These are phyloP conservation scores for Numida meleagris DNA, from an alignment of 2,113 vertebrate species.

Conservation along the genomic window DNA sequence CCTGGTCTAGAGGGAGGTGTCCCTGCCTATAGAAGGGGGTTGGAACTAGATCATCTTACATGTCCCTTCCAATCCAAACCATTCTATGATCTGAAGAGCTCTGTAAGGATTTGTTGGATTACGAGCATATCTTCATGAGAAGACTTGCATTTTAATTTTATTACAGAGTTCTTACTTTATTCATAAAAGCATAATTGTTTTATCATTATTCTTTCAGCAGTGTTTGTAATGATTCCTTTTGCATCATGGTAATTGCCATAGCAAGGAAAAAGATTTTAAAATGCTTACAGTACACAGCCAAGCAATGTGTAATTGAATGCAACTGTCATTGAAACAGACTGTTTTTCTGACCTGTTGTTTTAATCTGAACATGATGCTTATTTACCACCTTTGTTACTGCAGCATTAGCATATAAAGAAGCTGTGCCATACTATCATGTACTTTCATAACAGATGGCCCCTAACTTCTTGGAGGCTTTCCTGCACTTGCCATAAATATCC, in stretches of 20 bases:
- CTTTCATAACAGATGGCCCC: constrained; percentile 44
- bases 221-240: neutral
- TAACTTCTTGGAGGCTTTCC: constrained; percentile 41
- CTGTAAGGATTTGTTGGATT: neutral
- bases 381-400: constrained; percentile 39
- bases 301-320: neutral
- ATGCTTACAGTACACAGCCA: neutral
- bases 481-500: constrained; percentile 33
- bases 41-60: too few species aligned
- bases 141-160: neutral
- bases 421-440: constrained; percentile 23
- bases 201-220: fast-evolving
- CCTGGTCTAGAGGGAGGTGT: too few species aligned
- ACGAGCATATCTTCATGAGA: neutral
- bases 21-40: too few species aligned
- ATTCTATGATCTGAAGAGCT: neutral
- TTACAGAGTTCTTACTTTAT: neutral
- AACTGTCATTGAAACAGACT: constrained; percentile 1
- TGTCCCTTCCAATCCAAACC: too few species aligned
- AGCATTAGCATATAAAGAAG: constrained; percentile 36
- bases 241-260: neutral
- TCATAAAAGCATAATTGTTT: neutral
- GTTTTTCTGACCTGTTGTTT: constrained; percentile 52
- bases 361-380: constrained; percentile 34
- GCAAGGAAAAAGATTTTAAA: neutral